Percentiles rank a stretch among this genome's conserved stretches.
Evolutionary conservation across 2,888 invertebrate genomes (phyloP).

Genomic region (Cancer borealis): DNA sequence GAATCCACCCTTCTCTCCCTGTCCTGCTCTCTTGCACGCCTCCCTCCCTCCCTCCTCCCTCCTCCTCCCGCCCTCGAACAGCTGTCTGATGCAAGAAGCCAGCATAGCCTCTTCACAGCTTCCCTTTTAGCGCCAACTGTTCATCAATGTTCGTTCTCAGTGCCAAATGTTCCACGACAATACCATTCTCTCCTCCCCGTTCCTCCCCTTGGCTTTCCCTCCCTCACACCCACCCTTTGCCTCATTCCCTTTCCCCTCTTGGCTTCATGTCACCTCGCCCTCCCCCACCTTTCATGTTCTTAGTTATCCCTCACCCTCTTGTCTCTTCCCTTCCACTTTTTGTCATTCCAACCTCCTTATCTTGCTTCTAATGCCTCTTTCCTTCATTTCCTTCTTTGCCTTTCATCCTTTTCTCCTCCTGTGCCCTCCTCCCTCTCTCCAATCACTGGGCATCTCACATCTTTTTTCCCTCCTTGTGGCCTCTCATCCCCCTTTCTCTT

Average conservation of each 20-base stretch:
- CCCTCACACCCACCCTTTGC: background rate
- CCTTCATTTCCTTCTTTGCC: background rate
- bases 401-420: background rate
- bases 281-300: background rate
- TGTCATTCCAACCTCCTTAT: background rate
- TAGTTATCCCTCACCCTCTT: slow-evolving; percentile 9
- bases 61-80: background rate
- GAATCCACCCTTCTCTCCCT: background rate
- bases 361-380: background rate
- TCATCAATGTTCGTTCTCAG: slow-evolving; percentile 12
- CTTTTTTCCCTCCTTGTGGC: background rate
- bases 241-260: background rate
- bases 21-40: background rate
- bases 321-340: background rate
- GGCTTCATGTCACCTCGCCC: background rate
- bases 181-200: background rate
- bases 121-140: slow-evolving; percentile 36
- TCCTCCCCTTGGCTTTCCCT: background rate
- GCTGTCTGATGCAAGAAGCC: slow-evolving; percentile 24
- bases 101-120: slow-evolving; percentile 24
- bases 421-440: background rate
- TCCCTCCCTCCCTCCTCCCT: background rate
- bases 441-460: background rate
- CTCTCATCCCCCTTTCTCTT: background rate
- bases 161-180: slow-evolving; percentile 2